These are phyloP conservation scores for Hyposoter dolosus DNA, from an alignment of 2,888 invertebrate species.

Conservation along the genomic window DNA sequence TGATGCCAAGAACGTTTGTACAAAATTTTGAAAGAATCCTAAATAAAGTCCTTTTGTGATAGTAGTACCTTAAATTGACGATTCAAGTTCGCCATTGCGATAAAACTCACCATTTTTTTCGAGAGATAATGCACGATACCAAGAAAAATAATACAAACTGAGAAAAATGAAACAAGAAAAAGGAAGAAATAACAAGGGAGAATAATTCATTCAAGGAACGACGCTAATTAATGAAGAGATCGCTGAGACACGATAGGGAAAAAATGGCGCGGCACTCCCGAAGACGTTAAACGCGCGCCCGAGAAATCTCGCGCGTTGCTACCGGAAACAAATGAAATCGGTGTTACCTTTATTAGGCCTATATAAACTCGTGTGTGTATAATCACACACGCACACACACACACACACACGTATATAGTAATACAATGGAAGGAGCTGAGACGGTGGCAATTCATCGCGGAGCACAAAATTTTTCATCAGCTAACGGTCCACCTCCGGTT, in stretches of 20 bases:
- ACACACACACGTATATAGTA: slow-evolving; percentile 11
- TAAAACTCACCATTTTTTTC: background rate
- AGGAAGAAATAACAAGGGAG: background rate
- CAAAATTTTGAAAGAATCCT: too few species aligned
- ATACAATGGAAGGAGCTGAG: slow-evolving; percentile 54
- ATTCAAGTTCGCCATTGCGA: background rate
- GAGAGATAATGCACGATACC: background rate
- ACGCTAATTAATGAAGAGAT: slow-evolving; percentile 73
- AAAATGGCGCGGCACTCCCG: slow-evolving; percentile 8
- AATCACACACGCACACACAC: background rate
- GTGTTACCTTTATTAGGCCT: slow-evolving; percentile 35
- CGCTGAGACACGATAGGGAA: slow-evolving; percentile 48
- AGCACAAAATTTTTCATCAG: slow-evolving; percentile 67
- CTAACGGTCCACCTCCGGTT: slow-evolving; percentile 66
- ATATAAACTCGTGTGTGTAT: slow-evolving; percentile 14
- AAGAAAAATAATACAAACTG: background rate
- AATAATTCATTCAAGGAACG: slow-evolving; percentile 73
- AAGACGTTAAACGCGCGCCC: slow-evolving; percentile 1
- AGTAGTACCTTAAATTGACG: too few species aligned
- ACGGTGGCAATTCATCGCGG: slow-evolving; percentile 41
- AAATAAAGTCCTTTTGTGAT: too few species aligned
- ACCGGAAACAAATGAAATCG: slow-evolving; percentile 57
- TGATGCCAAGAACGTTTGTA: too few species aligned
- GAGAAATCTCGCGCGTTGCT: slow-evolving; percentile 18
- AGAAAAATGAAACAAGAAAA: background rate